phyloP scores from a whole-genome alignment of 2,797 vertebrate species.

The Epinephelus awoara region DNA sequence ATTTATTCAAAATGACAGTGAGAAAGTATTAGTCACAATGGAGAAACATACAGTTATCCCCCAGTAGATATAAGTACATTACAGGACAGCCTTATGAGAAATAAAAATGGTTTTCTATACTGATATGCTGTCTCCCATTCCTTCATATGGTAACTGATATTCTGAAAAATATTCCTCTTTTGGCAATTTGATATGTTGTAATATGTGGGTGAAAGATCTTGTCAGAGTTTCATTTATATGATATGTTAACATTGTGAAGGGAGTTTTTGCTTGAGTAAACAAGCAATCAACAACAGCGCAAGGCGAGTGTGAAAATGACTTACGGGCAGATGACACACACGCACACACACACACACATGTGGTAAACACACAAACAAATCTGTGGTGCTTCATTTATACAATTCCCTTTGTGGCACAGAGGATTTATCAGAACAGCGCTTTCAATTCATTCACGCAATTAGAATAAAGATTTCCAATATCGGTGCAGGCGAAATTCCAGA shows the following conservation, averaged over 20 bases:
- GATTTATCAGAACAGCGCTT: slow-evolving; percentile 80
- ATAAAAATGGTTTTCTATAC: slow-evolving; percentile 88
- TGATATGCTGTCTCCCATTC: slow-evolving; percentile 75
- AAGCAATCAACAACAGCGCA: slow-evolving; percentile 73
- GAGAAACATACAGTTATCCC: slow-evolving; percentile 77
- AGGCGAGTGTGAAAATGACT: slow-evolving; percentile 72
- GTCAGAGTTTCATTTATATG: slow-evolving; percentile 72
- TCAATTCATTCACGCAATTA: slow-evolving; percentile 85
- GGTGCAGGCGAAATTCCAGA: slow-evolving; percentile 76
- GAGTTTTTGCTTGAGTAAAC: slow-evolving; percentile 76
- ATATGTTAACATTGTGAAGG: slow-evolving; percentile 72
- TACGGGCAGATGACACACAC: slow-evolving; percentile 43
- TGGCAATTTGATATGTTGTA: slow-evolving; percentile 66
- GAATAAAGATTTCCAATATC: slow-evolving; percentile 83
- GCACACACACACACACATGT: slow-evolving; percentile 44
- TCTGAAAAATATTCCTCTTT: slow-evolving; percentile 63
- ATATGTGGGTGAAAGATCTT: slow-evolving; percentile 66
- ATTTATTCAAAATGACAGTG: slow-evolving; percentile 69
- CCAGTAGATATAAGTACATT: slow-evolving; percentile 82
- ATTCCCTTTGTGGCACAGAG: slow-evolving; percentile 73
- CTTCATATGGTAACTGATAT: slow-evolving; percentile 59
- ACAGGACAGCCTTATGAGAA: slow-evolving; percentile 86
- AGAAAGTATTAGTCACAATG: slow-evolving; percentile 76
- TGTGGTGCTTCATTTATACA: slow-evolving; percentile 79
- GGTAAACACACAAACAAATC: slow-evolving; percentile 68